Evolutionary conservation across 2,888 invertebrate species (phyloP).

Genomic region (Lepetodrilus schrolli): DNA sequence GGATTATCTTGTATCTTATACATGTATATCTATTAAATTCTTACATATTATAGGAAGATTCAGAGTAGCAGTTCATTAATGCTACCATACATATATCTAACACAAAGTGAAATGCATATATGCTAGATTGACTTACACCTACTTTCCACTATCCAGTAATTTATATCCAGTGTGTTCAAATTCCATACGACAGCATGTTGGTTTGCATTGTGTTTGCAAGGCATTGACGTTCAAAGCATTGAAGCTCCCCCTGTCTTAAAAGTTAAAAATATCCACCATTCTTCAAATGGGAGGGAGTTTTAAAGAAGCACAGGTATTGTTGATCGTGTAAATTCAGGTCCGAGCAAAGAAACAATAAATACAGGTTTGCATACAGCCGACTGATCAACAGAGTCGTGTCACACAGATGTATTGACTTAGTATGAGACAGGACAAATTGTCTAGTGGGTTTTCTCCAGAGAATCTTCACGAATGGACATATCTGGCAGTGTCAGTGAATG

Average conservation of each 20-base stretch:
- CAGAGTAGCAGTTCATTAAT: no score
- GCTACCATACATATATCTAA: not conserved
- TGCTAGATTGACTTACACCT: not conserved
- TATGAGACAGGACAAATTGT: constrained; percentile 1
- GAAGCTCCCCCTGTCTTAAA: not conserved
- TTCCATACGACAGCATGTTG: not conserved
- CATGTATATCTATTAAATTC: no score
- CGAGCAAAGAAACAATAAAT: not conserved
- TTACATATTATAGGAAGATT: no score
- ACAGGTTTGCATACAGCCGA: not conserved
- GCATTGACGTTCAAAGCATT: not conserved
- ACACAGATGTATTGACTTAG: not conserved
- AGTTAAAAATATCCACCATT: constrained; percentile 1
- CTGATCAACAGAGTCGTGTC: not conserved
- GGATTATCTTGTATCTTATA: no score
- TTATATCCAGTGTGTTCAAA: not conserved
- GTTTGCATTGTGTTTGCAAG: not conserved
- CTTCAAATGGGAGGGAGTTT: not conserved
- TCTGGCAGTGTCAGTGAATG: not conserved
- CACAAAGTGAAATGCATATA: not conserved
- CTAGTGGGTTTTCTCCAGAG: no score
- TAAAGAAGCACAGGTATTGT: not conserved
- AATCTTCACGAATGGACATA: no score
- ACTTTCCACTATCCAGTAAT: not conserved
- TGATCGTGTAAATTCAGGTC: not conserved